Base-by-base conservation (phyloP, 2,888 invertebrate genomes). In the Oxytorus armatus region DNA sequence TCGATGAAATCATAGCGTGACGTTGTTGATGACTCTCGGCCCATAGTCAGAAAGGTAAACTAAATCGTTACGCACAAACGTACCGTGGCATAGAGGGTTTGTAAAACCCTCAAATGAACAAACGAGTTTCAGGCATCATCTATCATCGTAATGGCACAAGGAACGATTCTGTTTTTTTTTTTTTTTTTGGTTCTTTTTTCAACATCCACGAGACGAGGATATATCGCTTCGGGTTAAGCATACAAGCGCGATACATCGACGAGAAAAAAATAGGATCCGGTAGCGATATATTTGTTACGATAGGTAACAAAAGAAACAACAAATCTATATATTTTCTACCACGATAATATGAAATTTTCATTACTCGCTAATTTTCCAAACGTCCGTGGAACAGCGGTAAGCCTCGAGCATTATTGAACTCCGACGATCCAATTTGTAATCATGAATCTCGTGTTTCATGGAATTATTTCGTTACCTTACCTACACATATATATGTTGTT, bases 91-190 rank as follows among this genome's bases (percentile, higher is more conserved):
- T 77, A 77, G 73, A 74, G 70, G 39, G 75, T 70, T 76, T 79
- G 79, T 21, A 61, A 70, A 79, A 53, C 73, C 74, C 69, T 80
- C 63, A 23, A 69, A 77, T 85, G 87, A 88, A 88, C 87, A 86
- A 88, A 88, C 87, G 82, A 83, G 83, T 78, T n/a, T 77, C 81
- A 77, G 59, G 57, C 68, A 80, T 85, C 89, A 88, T 90, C 86
- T 83, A 88, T 89, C 89, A 88, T 79, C 61, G 72, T 87, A 87
- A 89, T 85, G 83, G 84, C 85, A 55, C 77, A n/a, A 47, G 76
- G 78, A 84, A 85, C 81, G 65, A 83, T 82, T 84, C 63, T 75
- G 75, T 72, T 66, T 61, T 44, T 66, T 77, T 81, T 82, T 82
- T 82, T 82, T 74, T 75, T 66, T 66, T 77, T 81, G 81, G 81